phyloP scores from a whole-genome alignment of 2,888 invertebrate genomes.

The Allacma fusca region DNA sequence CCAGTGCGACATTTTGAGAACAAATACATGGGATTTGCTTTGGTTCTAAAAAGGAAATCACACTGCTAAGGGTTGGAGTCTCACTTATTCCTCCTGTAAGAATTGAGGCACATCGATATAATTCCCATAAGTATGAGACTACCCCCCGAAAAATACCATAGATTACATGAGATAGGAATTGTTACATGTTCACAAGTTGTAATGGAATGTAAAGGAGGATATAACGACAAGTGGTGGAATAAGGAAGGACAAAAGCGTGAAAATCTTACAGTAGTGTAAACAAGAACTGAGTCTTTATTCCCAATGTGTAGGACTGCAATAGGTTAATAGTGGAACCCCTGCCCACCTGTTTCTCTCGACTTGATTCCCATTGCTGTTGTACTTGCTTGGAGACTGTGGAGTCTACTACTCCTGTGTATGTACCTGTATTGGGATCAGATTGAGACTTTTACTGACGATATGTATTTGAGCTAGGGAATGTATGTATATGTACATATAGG shows the following conservation, averaged over 20 bases:
- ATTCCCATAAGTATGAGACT: too few species aligned
- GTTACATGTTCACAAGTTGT: too few species aligned
- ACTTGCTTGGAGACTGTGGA: too few species aligned
- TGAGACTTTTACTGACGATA: neutral
- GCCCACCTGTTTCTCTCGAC: neutral
- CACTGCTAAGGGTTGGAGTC: too few species aligned
- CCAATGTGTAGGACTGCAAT: neutral
- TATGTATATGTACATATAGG: neutral
- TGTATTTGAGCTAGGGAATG: too few species aligned
- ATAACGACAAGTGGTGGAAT: neutral
- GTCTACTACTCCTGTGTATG: too few species aligned
- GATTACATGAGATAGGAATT: too few species aligned
- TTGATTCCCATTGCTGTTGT: too few species aligned
- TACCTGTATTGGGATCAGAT: neutral
- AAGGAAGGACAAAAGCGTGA: constrained; percentile 31
- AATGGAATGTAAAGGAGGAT: too few species aligned
- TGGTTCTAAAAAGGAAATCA: neutral
- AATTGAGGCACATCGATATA: neutral
- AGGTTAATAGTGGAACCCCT: neutral
- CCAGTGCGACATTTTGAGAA: neutral
- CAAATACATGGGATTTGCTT: neutral
- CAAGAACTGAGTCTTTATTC: neutral
- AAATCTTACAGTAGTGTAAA: constrained; percentile 1
- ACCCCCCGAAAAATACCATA: too few species aligned
- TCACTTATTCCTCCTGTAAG: constrained; percentile 1